Evolutionary conservation across 2,797 vertebrate genomes (phyloP).

Genomic region (Salmo trutta): DNA sequence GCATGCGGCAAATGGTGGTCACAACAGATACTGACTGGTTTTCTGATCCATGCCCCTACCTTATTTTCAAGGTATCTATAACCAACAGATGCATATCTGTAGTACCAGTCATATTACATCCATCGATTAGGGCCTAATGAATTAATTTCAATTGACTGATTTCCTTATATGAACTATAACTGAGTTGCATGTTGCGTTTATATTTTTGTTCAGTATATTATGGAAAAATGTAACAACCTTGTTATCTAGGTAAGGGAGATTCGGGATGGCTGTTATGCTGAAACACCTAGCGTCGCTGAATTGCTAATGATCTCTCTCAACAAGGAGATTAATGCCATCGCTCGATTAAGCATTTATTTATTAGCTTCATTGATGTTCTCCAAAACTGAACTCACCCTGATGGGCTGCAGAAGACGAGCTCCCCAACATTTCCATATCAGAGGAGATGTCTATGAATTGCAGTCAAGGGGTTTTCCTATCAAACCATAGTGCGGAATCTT

Average conservation of each 20-base stretch:
- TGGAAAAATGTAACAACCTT: neutral
- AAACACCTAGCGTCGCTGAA: neutral
- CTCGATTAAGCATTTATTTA: neutral
- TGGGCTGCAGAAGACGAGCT: neutral
- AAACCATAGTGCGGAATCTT: neutral
- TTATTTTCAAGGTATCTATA: too few relatives aligned
- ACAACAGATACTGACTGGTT: too few relatives aligned
- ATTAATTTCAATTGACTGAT: too few relatives aligned
- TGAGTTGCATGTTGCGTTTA: too few relatives aligned
- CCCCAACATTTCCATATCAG: constrained; percentile 7
- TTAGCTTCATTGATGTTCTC: neutral
- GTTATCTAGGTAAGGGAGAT: neutral
- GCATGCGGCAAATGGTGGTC: too few relatives aligned
- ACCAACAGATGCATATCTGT: too few relatives aligned
- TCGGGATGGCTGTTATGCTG: neutral
- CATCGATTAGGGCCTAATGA: too few relatives aligned
- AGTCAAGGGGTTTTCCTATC: constrained; percentile 2
- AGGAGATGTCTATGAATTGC: constrained; percentile 10
- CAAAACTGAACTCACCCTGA: neutral
- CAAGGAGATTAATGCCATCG: neutral
- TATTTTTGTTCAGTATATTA: neutral
- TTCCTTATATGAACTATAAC: too few relatives aligned
- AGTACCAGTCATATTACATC: too few relatives aligned
- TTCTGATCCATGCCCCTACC: too few relatives aligned
- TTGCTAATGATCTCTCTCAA: neutral